Evolutionary conservation across 2,113 vertebrate genomes (phyloP).

Genomic region (Dicrurus megarhynchus): DNA sequence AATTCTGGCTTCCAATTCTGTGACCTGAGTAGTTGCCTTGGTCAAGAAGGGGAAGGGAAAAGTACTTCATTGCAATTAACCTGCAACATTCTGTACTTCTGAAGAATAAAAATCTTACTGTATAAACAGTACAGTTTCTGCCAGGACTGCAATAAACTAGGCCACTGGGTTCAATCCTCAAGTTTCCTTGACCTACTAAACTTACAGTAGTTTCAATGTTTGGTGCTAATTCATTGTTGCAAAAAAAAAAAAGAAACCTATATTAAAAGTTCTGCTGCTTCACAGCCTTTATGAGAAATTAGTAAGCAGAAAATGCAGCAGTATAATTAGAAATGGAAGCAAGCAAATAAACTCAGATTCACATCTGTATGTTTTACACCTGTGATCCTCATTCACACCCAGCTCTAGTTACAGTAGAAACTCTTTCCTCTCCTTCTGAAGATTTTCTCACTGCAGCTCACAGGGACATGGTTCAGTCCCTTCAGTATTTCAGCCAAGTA

Average conservation of each 20-base stretch:
- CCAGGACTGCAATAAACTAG: constrained; percentile 52
- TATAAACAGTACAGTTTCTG: constrained; percentile 52
- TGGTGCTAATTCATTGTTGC: neutral
- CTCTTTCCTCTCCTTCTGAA: neutral
- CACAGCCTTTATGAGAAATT: neutral
- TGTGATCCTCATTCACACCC: neutral
- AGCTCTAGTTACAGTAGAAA: neutral
- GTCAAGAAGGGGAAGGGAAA: neutral
- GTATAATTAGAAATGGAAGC: neutral
- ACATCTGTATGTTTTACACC: neutral
- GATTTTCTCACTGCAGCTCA: neutral
- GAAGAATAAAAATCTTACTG: constrained; percentile 26
- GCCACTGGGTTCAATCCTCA: constrained; percentile 38
- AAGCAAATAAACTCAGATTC: neutral
- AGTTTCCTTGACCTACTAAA: constrained; percentile 67
- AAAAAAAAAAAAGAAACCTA: neutral
- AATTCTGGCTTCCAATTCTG: neutral
- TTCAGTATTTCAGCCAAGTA: neutral
- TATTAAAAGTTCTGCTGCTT: neutral
- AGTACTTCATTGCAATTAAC: neutral
- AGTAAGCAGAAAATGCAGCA: neutral
- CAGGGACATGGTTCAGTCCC: neutral
- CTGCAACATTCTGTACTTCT: neutral
- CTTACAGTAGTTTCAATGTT: constrained; percentile 42
- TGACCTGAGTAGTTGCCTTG: neutral